Evolutionary conservation across 1,140 invertebrate species (phyloP), one percentile per base, ranked within the genome.

Genomic region (Lordiphosa mommai): DNA sequence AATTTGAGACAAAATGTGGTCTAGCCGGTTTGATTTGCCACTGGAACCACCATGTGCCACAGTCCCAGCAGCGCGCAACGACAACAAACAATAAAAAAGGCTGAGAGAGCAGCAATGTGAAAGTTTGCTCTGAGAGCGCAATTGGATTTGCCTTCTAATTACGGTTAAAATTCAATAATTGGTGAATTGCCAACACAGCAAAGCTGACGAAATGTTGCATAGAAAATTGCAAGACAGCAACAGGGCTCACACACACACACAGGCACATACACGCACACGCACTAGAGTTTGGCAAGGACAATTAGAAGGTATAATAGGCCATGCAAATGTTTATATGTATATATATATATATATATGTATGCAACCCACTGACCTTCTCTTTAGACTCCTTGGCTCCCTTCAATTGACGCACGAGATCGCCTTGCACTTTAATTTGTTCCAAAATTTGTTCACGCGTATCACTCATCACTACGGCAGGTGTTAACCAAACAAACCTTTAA

Each of bases 391-490:
- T 96, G 8, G 93, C 91, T 61, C 93, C 90, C 90, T 97, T 97
- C 52, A 96, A 89, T 90, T 94, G 93, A 86, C 95, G 90, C 6
- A 97, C 95, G 61, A 95, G 72, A 89, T 96, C 94, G 55, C 94
- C 93, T 90, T 96, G 95, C 70, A 91, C 89, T 90, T 95, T 95
- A 61, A 96, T 95, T 90, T 92, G 90, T 86, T 93, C 91, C 71
- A 92, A 87, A 71, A 94, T 87, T 64, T 89, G 88, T 77, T 92
- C 90, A 72, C 88, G 89, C 53, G 72, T 88, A 88, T 91, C 90
- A 86, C 79, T 89, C 88, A 89, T 89, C 77, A 85, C 77, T 72
- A 66, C 58, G 32, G 56, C 29, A 50, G 56, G 51, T 46, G 17
- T 41, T 17, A 60, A 73, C 38, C 59, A 56, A 40, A n/a, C n/a